phyloP scores from a whole-genome alignment of 92 coral and sea anemone species.

The Montipora capitata region DNA sequence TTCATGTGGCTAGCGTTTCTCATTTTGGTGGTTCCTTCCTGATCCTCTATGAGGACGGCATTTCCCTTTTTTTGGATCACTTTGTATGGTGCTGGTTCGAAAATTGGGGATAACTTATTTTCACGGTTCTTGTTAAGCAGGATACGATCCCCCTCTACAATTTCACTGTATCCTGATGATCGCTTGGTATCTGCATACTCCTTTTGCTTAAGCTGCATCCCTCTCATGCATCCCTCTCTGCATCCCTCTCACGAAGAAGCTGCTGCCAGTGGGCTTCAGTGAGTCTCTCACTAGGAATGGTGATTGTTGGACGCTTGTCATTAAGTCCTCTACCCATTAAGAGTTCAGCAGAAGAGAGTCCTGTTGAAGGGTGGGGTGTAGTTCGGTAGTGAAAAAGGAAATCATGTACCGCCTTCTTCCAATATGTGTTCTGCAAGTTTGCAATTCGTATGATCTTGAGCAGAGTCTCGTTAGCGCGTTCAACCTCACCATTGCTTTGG shows the following conservation, averaged over 20 bases:
- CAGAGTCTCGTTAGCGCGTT: slow-evolving; percentile 52
- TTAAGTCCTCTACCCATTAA: slow-evolving; percentile 39
- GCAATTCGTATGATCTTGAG: slow-evolving; percentile 58
- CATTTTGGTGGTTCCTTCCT: no score
- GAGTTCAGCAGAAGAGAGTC: slow-evolving; percentile 32
- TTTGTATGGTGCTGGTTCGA: neutral
- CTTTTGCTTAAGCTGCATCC: slow-evolving; percentile 10
- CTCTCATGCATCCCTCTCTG: no score
- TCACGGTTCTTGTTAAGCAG: neutral
- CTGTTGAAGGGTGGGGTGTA: slow-evolving; percentile 47
- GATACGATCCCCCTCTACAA: neutral
- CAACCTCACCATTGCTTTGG: slow-evolving; percentile 67
- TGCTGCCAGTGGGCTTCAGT: slow-evolving; percentile 68
- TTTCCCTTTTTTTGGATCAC: no score
- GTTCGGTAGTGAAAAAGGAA: slow-evolving; percentile 52
- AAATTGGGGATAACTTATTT: neutral
- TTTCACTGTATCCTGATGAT: neutral
- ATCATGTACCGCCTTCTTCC: slow-evolving; percentile 37
- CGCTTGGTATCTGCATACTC: neutral
- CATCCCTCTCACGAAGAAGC: slow-evolving; percentile 34
- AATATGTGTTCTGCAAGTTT: slow-evolving; percentile 11
- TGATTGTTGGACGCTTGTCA: slow-evolving; percentile 38
- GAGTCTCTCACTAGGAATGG: slow-evolving; percentile 25
- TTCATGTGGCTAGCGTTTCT: no score
- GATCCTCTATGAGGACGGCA: no score